Evolutionary conservation across 2,888 invertebrate species (phyloP).

Genomic region (Apotomis betuletana): DNA sequence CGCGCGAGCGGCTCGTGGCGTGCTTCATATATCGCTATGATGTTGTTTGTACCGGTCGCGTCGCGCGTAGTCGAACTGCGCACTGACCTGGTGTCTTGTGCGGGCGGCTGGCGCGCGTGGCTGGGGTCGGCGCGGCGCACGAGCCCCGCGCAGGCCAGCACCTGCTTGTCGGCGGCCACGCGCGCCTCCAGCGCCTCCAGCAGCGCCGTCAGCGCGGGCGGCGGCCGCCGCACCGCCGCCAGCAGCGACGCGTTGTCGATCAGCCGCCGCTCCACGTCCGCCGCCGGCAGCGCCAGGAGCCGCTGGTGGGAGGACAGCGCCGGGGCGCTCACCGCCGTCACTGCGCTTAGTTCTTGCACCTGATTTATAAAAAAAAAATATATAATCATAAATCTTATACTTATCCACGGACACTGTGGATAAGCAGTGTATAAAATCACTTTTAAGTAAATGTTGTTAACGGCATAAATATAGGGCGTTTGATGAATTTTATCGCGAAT

Average conservation of each 20-base stretch:
- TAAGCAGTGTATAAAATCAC: no score
- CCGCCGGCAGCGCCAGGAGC: slow-evolving; percentile 91
- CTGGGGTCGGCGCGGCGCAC: slow-evolving; percentile 85
- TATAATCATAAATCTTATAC: no score
- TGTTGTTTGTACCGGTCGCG: no score
- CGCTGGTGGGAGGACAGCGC: slow-evolving; percentile 95
- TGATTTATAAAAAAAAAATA: slow-evolving; percentile 83
- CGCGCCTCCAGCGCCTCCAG: slow-evolving; percentile 88
- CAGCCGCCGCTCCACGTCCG: slow-evolving; percentile 93
- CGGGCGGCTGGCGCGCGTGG: slow-evolving; percentile 16
- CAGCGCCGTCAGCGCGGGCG: slow-evolving; percentile 89
- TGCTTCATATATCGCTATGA: no score
- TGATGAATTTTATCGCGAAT: no score
- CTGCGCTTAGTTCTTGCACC: slow-evolving; percentile 52
- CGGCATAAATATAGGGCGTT: no score
- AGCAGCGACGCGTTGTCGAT: slow-evolving; percentile 96
- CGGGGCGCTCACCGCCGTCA: slow-evolving; percentile 87
- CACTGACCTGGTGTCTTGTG: slow-evolving; percentile 20
- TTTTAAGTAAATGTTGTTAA: no score
- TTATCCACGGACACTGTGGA: no score
- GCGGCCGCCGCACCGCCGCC: slow-evolving; percentile 91
- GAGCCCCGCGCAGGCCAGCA: slow-evolving; percentile 88
- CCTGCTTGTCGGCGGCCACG: slow-evolving; percentile 96
- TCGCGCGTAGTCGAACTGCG: no score
- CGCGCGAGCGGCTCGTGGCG: no score